Evolutionary conservation across 1,140 invertebrate genomes (phyloP), one percentile per base, ranked within the genome.

Genomic region (Drosophila ananassae): DNA sequence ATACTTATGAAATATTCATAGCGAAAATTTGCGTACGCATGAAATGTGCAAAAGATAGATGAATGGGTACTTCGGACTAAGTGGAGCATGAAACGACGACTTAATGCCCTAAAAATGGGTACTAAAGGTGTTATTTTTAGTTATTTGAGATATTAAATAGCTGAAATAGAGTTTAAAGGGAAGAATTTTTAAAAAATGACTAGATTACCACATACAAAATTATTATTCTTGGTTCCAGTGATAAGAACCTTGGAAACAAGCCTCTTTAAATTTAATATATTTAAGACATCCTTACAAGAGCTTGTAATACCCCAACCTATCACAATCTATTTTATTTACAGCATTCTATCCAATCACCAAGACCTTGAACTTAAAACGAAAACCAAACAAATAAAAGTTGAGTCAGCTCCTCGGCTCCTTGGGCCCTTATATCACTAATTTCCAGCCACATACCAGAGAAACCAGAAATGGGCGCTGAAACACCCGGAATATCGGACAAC

Each of bases 1-100:
- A 12, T 22, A 62, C 34, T 64, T 71, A 66, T 80, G 44, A 76
- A 80, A 80, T 77, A 81, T 80, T 72, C 72, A 80, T 61, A 48
- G 57, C 25, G 13, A 0, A 17, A 37, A 76, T 63, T 76, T 73
- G 48, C 57, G 37, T 73, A 51, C 39, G 22, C 44, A 13, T 21
- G 44, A 54, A 47, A 69, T 69, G 41, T 44, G 41, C 25, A 58
- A 41, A 59, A 47, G 2, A 55, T 47, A 47, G 25, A 56, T 12
- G 24, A 25, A 37, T 24, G 5, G 44, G 28, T 28, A 17, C 3
- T 13, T 7, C 17, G 13, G 9, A 7, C 8, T 12, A n/a, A 5
- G 10, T 1, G 12, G 10, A 50, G 2, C 17, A 56, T 2, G 59
- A 1, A 55, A 44, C 51, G 17, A 55, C 59, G 8, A 17, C 1